Conservation (phyloP, 2,113 vertebrate species). For the Ursus arctos region DNA sequence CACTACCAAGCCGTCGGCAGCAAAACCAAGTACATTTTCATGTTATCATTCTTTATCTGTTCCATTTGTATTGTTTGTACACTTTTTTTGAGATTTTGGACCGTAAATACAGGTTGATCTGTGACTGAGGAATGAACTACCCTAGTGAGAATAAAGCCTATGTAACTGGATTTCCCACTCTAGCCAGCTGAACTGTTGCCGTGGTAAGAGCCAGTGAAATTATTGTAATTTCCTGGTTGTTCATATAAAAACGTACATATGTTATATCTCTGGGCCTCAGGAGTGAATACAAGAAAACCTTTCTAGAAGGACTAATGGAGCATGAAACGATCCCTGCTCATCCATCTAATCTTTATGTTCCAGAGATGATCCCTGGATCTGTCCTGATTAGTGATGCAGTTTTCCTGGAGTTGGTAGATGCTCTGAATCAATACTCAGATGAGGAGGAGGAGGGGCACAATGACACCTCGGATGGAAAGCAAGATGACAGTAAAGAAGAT, state of each 20-base stretch:
- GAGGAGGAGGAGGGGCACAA: constrained; percentile 94
- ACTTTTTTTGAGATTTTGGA: constrained; percentile 29
- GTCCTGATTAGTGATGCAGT: constrained; percentile 97
- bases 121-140: not conserved
- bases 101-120: not conserved
- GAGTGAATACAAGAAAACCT: not conserved
- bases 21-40: constrained; percentile 7
- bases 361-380: constrained; percentile 92
- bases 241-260: not conserved
- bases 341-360: constrained; percentile 59
- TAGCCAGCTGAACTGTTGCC: not conserved
- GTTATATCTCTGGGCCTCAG: not conserved
- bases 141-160: not conserved
- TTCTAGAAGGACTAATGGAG: not conserved
- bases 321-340: not conserved
- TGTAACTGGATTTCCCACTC: not conserved
- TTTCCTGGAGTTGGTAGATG: constrained; percentile 97
- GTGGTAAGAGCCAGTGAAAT: not conserved
- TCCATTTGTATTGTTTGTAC: not conserved
- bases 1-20: not conserved
- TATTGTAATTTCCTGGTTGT: not conserved
- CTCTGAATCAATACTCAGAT: constrained; percentile 95
- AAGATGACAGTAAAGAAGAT: constrained; percentile 89
- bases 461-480: constrained; percentile 85
- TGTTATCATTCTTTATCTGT: not conserved